Evolutionary conservation across 2,888 invertebrate species (phyloP), one percentile per base, ranked within the genome.

Genomic region (Lucinisca nassula): DNA sequence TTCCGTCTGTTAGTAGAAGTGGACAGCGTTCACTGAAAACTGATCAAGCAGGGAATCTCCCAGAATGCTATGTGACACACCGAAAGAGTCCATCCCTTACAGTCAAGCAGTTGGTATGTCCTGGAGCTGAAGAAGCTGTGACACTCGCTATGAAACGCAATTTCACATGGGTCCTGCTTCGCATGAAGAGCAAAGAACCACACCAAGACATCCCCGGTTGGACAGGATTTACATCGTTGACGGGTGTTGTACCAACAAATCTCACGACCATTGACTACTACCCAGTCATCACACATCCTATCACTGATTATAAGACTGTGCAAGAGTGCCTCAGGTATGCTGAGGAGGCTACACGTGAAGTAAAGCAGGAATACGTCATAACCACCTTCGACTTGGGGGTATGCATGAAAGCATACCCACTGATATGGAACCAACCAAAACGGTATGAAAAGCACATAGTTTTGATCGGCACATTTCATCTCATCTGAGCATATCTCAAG

Each of bases 371-470:
- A 17, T 91, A 88, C 58, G 82, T 80, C n/a, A 72, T 90, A 27
- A 91, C 90, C 45, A 92, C 91, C 30, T 92, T 90, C 81, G 90
- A 92, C 40, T 67, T 91, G 17, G 89, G 90, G 0, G 90, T 92
- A 17, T 88, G 91, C 61, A 92, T 92, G 89, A 89, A 89, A 61
- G 90, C 92, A 32, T 88, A 82, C 51, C 92, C 90, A 12, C 35
- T 92, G n/a, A 77, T 88, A 21, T 92, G 79, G 79, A 67, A 79
- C 17, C 21, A 40, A 21, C 49, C 79, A 2, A 55, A 27, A 55
- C 27, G 45, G 8, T 45, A 45, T 12, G 45, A 45, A 45, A 45
- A 14, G 45, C 14, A 45, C 10, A 12, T 14, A 45, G 10, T 45
- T 45, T 45, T 14, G 10, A 45, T 12, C 8, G 8, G 8, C 14